Base-by-base conservation (phyloP, 2,888 invertebrate species). In the Prosapia bicincta region DNA sequence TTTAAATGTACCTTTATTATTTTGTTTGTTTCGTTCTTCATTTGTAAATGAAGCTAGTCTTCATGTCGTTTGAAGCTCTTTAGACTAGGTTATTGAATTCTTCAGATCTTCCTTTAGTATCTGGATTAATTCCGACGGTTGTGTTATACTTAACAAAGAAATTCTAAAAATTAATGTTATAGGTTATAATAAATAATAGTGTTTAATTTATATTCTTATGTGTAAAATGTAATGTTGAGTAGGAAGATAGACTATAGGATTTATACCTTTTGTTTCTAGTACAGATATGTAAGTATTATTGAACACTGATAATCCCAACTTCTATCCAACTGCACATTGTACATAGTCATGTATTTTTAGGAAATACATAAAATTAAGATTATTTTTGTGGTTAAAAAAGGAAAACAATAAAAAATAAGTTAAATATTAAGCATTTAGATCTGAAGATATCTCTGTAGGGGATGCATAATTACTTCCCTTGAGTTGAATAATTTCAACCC, bases 321-420 rank as follows among this genome's bases (percentile, higher is more conserved):
- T 54, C 38, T 38, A 38, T 20, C 54, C 54, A 5, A 20, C 20
- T 54, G 54, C 54, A 54, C 54, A 54, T 20, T 54, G 54, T 54
- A 54, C 3, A 54, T 54, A 54, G 54, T 20, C n/a, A 54, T 54
- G 54, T 54, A 54, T 54, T 54, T 20, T 54, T 54, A 54, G 54
- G 20, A 20, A 54, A 54, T 54, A 54, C 54, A 54, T 54, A 54
- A 54, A n/a, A 54, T 54, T 54, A 54, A 54, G 54, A 54, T 54
- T 54, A 54, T 54, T 54, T 54, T 54, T 54, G 54, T 54, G 54
- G 54, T 54, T 54, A 54, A 54, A 54, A 54, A 54, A 54, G 54
- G 20, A 54, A 54, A 54, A 54, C 54, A 54, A 54, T 54, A 54
- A 54, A 54, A 54, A 54, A 54, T 54, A 54, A 20, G 54, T 5